Conservation (phyloP, 2,888 invertebrate genomes). For the Protophormia terraenovae region DNA sequence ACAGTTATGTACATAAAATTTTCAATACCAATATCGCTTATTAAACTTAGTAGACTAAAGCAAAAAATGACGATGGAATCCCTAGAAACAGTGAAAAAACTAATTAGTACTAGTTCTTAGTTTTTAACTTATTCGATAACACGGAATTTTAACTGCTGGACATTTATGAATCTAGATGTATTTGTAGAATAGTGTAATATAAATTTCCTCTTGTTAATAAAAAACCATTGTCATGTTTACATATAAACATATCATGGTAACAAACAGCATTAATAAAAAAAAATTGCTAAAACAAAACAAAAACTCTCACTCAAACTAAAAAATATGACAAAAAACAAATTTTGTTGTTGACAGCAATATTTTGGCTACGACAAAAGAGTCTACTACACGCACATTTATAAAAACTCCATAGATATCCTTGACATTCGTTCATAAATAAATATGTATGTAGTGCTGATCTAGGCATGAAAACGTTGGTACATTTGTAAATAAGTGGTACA, state of each 20-base stretch:
- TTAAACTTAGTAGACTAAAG: too few species aligned
- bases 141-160: too few species aligned
- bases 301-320: background rate
- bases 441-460: background rate
- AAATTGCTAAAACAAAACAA: background rate
- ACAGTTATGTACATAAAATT: background rate
- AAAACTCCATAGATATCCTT: background rate
- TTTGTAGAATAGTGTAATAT: too few species aligned
- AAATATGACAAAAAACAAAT: constrained; percentile 22
- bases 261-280: constrained; percentile 28
- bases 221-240: constrained; percentile 34
- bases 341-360: constrained; percentile 52
- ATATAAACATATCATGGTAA: constrained; percentile 17
- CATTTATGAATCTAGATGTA: too few species aligned
- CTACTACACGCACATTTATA: background rate
- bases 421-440: background rate
- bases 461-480: background rate
- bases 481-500: background rate
- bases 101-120: too few species aligned
- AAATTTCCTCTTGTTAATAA: constrained; percentile 34
- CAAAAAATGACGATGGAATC: too few species aligned
- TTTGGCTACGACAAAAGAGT: background rate
- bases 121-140: too few species aligned
- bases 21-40: too few species aligned
- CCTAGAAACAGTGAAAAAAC: too few species aligned